Evolutionary conservation across 2,888 invertebrate species (phyloP).

Genomic region (Amphipoea lucens): DNA sequence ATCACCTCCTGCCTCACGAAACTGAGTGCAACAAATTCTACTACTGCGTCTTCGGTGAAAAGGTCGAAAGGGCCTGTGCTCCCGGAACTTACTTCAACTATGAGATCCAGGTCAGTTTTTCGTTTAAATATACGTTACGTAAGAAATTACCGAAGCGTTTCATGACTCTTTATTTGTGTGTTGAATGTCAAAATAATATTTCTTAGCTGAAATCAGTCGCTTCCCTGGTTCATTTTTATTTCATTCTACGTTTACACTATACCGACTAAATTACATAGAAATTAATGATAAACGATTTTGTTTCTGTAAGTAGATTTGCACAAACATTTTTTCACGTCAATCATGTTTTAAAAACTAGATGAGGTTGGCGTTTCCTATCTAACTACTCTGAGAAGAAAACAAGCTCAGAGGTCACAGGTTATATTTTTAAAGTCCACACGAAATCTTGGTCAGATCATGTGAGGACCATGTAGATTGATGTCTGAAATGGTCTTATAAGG

Average conservation of each 20-base stretch:
- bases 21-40: conserved; percentile 75
- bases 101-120: conserved; percentile 70
- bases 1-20: conserved; percentile 75
- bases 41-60: conserved; percentile 74
- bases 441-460: too few relatives aligned
- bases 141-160: conserved; percentile 30
- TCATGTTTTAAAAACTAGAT: too few relatives aligned
- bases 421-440: too few relatives aligned
- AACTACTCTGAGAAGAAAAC: too few relatives aligned
- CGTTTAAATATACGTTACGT: conserved; percentile 14
- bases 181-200: conserved; percentile 16
- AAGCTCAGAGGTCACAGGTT: too few relatives aligned
- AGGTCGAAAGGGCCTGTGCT: conserved; percentile 68
- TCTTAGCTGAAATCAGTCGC: neutral
- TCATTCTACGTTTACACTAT: neutral
- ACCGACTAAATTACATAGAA: neutral
- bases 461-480: too few relatives aligned
- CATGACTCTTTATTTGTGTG: conserved; percentile 38
- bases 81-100: conserved; percentile 75
- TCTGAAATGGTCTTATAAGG: too few relatives aligned
- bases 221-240: neutral
- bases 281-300: too few relatives aligned
- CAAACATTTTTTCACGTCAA: too few relatives aligned
- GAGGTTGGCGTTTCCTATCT: too few relatives aligned
- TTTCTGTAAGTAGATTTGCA: too few relatives aligned